These are phyloP conservation scores for Sarcoramphus papa DNA, from an alignment of 2,797 vertebrate species.

Conservation along the genomic window DNA sequence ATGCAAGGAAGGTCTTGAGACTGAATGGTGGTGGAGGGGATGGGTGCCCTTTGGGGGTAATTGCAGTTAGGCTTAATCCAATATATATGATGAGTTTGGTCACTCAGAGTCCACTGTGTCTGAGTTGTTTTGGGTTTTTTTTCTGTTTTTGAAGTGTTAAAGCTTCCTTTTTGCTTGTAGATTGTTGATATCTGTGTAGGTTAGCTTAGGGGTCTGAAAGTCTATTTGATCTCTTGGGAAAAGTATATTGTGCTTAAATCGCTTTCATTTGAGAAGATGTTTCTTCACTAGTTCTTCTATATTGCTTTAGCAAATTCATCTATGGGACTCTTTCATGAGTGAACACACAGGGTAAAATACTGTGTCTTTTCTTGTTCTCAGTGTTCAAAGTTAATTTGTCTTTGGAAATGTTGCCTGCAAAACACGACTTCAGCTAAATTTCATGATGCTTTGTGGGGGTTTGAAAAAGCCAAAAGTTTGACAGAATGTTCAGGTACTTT, in stretches of 20 bases:
- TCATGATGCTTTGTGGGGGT: not conserved
- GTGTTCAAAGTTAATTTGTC: not conserved
- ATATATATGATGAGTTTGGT: too few species aligned
- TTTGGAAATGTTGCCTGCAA: not conserved
- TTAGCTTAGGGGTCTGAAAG: not conserved
- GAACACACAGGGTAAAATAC: not conserved
- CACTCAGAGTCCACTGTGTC: not conserved
- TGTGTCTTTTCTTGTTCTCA: not conserved
- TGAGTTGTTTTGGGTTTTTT: not conserved
- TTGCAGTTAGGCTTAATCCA: not conserved
- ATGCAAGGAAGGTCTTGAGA: not conserved
- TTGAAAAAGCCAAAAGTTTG: not conserved
- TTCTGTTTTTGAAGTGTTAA: not conserved
- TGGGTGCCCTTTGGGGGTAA: accelerated
- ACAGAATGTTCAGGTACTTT: not conserved
- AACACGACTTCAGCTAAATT: not conserved
- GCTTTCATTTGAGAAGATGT: not conserved
- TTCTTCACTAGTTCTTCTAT: not conserved
- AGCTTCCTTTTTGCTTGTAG: not conserved
- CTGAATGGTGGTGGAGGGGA: not conserved
- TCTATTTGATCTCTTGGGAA: not conserved
- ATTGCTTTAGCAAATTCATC: too few species aligned
- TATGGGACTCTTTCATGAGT: accelerated
- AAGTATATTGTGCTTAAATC: too few species aligned
- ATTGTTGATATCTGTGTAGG: not conserved